A percentile compares a stretch with the other conserved stretches of the same genome.
Conservation (phyloP, 2,113 vertebrate genomes). For the Uria lomvia region DNA sequence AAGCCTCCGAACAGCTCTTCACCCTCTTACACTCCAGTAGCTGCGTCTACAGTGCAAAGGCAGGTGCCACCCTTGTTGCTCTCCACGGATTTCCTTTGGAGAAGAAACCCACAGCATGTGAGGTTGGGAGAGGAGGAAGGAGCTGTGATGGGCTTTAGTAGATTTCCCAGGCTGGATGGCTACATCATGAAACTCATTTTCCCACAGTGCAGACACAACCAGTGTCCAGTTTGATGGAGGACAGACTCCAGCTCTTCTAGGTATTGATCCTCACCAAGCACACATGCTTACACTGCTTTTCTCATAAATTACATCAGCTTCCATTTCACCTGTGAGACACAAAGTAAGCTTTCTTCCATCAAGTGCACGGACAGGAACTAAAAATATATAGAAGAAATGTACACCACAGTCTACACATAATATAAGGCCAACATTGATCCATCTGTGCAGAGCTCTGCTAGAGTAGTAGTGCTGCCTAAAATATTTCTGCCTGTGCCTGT, state of each 20-base stretch:
- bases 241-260: neutral
- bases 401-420: neutral
- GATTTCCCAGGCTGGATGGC: neutral
- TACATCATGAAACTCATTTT: neutral
- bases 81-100: neutral
- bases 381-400: neutral
- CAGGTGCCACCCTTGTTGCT: neutral
- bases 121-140: neutral
- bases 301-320: neutral
- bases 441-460: neutral
- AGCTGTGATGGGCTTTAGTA: neutral
- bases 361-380: neutral
- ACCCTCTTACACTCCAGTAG: rapidly evolving
- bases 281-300: neutral
- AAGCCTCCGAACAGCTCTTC: neutral
- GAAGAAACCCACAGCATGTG: neutral
- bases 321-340: neutral
- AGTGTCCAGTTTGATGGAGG: neutral
- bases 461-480: neutral
- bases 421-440: slow-evolving; percentile 10
- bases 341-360: neutral
- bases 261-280: neutral
- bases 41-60: neutral
- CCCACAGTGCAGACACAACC: neutral
- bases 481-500: neutral